A percentile compares a stretch with the other conserved stretches of the same genome.
These are phyloP conservation scores for Hemicordylus capensis DNA, from an alignment of 2,113 vertebrate genomes.

Conservation along the genomic window DNA sequence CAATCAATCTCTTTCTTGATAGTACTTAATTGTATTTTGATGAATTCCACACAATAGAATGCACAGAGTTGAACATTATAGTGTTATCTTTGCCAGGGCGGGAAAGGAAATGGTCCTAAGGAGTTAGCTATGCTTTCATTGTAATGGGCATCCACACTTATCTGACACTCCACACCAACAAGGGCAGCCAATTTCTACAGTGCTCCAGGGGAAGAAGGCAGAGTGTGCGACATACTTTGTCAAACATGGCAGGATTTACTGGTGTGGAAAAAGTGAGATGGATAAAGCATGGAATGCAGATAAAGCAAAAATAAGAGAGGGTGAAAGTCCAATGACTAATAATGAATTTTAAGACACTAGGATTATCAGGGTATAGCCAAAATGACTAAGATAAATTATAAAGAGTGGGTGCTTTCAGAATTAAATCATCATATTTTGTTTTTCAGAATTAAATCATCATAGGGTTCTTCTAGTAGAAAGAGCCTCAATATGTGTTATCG, in stretches of 20 bases:
- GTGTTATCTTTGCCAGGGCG: constrained; percentile 30
- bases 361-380: not conserved
- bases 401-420: not conserved
- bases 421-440: no score
- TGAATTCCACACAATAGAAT: constrained; percentile 36
- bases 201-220: not conserved
- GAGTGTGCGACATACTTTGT: not conserved
- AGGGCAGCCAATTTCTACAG: not conserved
- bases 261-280: not conserved
- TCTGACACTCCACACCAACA: not conserved
- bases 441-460: not conserved
- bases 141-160: not conserved
- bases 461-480: no score
- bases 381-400: not conserved
- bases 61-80: constrained; percentile 5
- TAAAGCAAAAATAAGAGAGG: not conserved
- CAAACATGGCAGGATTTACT: constrained; percentile 6
- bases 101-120: constrained; percentile 22
- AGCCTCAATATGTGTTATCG: no score
- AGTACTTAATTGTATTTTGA: constrained; percentile 28
- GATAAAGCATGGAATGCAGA: not conserved
- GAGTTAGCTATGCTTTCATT: constrained; percentile 13
- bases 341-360: not conserved
- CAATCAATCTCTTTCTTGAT: not conserved
- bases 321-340: not conserved